phyloP scores from a whole-genome alignment of 2,888 invertebrate genomes.

The Rhamnusium bicolor region DNA sequence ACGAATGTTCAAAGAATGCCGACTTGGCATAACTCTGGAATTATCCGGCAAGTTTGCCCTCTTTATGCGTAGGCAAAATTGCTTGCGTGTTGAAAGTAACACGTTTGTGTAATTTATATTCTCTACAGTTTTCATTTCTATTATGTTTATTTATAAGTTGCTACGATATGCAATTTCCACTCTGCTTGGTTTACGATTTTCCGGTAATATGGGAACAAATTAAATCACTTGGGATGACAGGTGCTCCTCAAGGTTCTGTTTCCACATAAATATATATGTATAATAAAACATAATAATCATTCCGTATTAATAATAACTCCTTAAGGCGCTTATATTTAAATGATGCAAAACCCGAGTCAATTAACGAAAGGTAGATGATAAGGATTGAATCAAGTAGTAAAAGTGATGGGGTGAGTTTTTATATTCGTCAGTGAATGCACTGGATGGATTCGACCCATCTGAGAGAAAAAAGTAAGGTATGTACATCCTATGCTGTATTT shows the following conservation, averaged over 20 bases:
- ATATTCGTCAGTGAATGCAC: no score
- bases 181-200: slow-evolving; percentile 17
- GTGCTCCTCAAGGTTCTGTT: slow-evolving; percentile 15
- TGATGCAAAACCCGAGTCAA: neutral
- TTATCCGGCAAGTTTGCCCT: slow-evolving; percentile 37
- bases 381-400: no score
- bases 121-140: slow-evolving; percentile 27
- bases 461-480: no score
- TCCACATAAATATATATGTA: neutral
- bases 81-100: slow-evolving; percentile 47
- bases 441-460: no score
- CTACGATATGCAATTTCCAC: slow-evolving; percentile 12
- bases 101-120: slow-evolving; percentile 50
- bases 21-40: slow-evolving; percentile 49
- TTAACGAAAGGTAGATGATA: no score
- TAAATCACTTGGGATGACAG: slow-evolving; percentile 20
- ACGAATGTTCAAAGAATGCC: slow-evolving; percentile 51
- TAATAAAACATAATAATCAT: neutral
- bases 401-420: no score
- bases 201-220: neutral
- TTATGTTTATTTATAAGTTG: slow-evolving; percentile 20
- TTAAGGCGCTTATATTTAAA: no score
- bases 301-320: no score
- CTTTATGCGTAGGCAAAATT: slow-evolving; percentile 36
- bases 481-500: no score